Percentiles rank a stretch among this genome's conserved stretches.
Evolutionary conservation across 2,797 vertebrate species (phyloP).

Genomic region (Mycteria americana): DNA sequence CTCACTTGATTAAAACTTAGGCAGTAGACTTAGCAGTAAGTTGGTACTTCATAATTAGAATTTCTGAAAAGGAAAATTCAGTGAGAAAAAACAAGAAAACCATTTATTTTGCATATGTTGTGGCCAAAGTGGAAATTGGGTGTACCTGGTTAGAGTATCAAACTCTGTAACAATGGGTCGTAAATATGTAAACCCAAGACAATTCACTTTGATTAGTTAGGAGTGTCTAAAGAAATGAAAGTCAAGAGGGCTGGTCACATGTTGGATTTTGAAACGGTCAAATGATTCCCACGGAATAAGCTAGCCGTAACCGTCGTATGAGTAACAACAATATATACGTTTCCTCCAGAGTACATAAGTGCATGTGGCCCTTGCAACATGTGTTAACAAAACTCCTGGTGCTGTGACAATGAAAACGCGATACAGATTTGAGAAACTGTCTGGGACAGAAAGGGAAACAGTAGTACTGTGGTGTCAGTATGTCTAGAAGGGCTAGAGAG

Average conservation of each 20-base stretch:
- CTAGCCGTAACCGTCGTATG: not conserved
- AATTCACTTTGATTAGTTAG: not conserved
- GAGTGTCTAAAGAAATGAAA: not conserved
- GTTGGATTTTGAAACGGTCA: not conserved
- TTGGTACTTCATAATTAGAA: not conserved
- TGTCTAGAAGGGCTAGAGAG: not conserved
- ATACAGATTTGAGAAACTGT: not conserved
- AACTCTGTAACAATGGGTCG: rapidly evolving
- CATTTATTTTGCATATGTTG: not conserved
- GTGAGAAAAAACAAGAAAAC: not conserved
- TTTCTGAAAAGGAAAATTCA: not conserved
- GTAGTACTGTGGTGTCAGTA: not conserved
- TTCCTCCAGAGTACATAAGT: not conserved
- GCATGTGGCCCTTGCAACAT: not conserved
- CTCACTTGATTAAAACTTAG: not conserved
- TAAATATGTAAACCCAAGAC: not conserved
- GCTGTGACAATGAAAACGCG: not conserved
- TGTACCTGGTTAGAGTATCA: not conserved
- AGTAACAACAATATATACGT: not conserved
- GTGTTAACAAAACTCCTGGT: not conserved
- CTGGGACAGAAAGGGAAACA: not conserved
- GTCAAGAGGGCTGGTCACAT: not conserved
- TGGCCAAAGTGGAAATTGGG: not conserved
- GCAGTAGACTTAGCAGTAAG: not conserved
- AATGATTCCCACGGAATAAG: not conserved